phyloP scores from a whole-genome alignment of 2,888 invertebrate genomes.

The Drosophila flavopinicola region DNA sequence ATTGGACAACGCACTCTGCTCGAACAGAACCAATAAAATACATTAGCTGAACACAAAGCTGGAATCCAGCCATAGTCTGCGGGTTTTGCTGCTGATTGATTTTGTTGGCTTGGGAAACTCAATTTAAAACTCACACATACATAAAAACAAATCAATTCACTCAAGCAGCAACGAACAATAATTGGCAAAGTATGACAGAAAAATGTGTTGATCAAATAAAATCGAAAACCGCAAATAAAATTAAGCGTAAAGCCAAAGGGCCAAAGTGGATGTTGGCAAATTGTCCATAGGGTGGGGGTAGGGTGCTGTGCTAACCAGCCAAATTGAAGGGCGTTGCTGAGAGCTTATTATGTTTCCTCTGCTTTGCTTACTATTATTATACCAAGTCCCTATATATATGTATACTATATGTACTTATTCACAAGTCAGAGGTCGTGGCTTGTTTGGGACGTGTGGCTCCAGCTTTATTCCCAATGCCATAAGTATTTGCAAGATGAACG shows the following conservation, averaged over 20 bases:
- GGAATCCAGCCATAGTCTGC: conserved; percentile 28
- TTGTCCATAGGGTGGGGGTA: not conserved
- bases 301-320: conserved; percentile 41
- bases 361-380: conserved; percentile 54
- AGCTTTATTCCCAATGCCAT: not conserved
- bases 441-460: conserved; percentile 29
- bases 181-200: conserved; percentile 27
- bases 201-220: conserved; percentile 49
- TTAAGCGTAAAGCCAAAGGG: conserved; percentile 48
- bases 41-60: conserved; percentile 42
- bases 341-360: conserved; percentile 66
- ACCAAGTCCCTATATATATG: conserved; percentile 4
- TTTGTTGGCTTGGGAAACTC: conserved; percentile 58
- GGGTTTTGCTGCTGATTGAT: conserved; percentile 61
- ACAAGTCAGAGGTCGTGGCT: conserved; percentile 62
- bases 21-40: conserved; percentile 51
- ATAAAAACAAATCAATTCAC: conserved; percentile 57
- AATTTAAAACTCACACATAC: conserved; percentile 55
- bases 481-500: conserved; percentile 38
- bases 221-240: conserved; percentile 75
- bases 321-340: conserved; percentile 73
- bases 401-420: not conserved
- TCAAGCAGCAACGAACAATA: conserved; percentile 22
- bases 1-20: conserved; percentile 43
- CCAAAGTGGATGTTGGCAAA: not conserved